Conservation (phyloP, 2,797 vertebrate species). For the Coccyzus lansbergi region DNA sequence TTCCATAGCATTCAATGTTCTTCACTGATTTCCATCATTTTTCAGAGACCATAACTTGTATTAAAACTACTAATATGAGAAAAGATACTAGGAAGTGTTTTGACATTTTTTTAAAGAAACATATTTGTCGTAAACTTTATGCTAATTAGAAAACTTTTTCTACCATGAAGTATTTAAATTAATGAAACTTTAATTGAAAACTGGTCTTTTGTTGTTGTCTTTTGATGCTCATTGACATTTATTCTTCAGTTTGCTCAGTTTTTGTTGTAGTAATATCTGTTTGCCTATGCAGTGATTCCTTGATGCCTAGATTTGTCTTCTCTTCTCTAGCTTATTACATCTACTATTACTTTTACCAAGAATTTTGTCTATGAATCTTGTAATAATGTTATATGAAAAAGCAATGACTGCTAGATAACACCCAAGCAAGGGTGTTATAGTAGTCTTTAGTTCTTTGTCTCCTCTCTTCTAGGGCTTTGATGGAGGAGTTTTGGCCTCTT, state of each 20-base stretch:
- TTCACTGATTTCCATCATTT: neutral
- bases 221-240: neutral
- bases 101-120: neutral
- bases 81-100: neutral
- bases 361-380: neutral
- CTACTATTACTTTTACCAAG: neutral
- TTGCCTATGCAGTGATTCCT: neutral
- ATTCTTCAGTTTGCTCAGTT: neutral
- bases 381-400: neutral
- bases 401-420: no score
- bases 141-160: neutral
- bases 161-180: neutral
- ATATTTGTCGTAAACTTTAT: neutral
- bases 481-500: neutral
- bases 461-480: neutral
- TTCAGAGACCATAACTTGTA: neutral
- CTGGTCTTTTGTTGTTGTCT: fast-evolving
- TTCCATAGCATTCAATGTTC: neutral
- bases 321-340: fast-evolving
- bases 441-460: neutral
- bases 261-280: neutral
- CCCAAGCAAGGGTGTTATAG: neutral
- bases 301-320: neutral
- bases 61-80: neutral
- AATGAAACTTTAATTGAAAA: neutral